A percentile compares a stretch with the other conserved stretches of the same genome.
phyloP scores from a whole-genome alignment of 2,113 vertebrate species.

The Lontra canadensis region DNA sequence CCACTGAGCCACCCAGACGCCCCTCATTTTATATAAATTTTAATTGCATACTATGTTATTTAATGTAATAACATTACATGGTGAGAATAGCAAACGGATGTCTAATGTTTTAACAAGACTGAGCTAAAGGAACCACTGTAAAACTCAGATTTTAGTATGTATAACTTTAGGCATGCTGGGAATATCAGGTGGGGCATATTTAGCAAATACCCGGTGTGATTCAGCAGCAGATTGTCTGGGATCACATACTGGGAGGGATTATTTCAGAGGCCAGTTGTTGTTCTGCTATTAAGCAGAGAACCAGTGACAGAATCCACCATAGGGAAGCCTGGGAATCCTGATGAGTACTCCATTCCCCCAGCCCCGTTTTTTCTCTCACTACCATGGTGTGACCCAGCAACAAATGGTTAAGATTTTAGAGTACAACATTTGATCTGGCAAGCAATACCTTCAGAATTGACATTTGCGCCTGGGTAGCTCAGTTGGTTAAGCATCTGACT shows the following conservation, averaged over 20 bases:
- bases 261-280: not conserved
- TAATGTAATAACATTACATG: too few relatives aligned
- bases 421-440: not conserved
- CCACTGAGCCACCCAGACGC: too few relatives aligned
- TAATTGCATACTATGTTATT: not conserved
- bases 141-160: not conserved
- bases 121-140: not conserved
- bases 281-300: not conserved
- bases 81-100: not conserved
- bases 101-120: not conserved
- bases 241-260: not conserved
- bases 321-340: too few relatives aligned
- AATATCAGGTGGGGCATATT: not conserved
- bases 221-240: not conserved
- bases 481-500: not conserved
- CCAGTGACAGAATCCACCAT: not conserved
- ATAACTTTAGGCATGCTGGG: not conserved
- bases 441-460: not conserved
- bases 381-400: not conserved
- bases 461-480: not conserved
- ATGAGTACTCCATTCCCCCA: not conserved
- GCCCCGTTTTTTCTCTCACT: not conserved
- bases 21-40: conserved; percentile 7
- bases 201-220: not conserved
- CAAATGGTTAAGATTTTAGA: not conserved